A percentile compares a stretch with the other conserved stretches of the same genome.
phyloP scores from a whole-genome alignment of 2,113 vertebrate species.

The Hystrix brachyura region DNA sequence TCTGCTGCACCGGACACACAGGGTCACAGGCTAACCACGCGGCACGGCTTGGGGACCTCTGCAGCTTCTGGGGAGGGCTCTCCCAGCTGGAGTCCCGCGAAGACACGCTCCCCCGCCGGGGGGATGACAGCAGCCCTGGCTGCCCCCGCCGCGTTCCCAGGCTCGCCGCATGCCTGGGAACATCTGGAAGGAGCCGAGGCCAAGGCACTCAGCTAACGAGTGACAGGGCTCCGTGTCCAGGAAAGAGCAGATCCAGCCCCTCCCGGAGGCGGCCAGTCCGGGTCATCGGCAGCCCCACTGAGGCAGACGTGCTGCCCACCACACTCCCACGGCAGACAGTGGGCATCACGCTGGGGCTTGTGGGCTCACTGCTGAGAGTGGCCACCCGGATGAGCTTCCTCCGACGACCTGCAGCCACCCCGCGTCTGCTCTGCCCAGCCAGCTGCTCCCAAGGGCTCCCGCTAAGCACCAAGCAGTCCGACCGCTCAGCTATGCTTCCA shows the following conservation, averaged over 20 bases:
- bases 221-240: not conserved
- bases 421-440: not conserved
- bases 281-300: not conserved
- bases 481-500: not conserved
- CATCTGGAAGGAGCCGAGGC: conserved; percentile 44
- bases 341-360: rapidly evolving
- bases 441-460: not conserved
- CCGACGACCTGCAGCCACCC: rapidly evolving
- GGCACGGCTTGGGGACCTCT: rapidly evolving
- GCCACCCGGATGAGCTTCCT: not conserved
- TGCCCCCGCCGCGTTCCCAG: not conserved
- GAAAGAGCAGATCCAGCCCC: not conserved
- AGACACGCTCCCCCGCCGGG: not conserved
- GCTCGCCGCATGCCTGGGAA: not conserved
- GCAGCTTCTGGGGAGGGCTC: not conserved
- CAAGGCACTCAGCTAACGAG: not conserved
- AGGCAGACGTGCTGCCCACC: not conserved
- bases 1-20: rapidly evolving
- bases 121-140: not conserved
- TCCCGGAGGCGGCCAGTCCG: not conserved
- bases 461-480: not conserved
- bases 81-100: not conserved
- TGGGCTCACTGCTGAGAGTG: rapidly evolving
- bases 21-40: not conserved
- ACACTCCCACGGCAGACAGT: not conserved